Conservation (phyloP, 2,888 invertebrate genomes). For the Cylloceria caligata region DNA sequence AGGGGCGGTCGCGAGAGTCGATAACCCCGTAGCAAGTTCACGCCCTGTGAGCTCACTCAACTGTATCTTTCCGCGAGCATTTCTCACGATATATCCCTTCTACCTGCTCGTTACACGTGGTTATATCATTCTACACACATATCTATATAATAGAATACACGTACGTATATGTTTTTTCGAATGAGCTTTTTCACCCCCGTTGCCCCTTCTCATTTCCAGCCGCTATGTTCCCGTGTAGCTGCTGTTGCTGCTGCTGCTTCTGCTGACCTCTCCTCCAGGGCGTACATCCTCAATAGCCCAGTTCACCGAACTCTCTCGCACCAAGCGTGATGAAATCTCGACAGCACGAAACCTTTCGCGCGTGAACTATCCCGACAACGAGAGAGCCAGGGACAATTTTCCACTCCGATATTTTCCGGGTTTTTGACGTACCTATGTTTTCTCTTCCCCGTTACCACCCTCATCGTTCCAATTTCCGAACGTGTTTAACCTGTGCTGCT, state of each 20-base stretch:
- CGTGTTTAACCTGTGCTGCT: neutral
- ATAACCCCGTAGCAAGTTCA: constrained; percentile 38
- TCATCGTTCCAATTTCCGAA: neutral
- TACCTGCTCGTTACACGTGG: constrained; percentile 53
- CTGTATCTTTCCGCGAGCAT: constrained; percentile 22
- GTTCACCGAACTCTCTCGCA: constrained; percentile 39
- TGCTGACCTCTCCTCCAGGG: constrained; percentile 38
- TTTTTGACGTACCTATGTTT: constrained; percentile 37
- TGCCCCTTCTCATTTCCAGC: constrained; percentile 11
- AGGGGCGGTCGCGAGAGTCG: constrained; percentile 16
- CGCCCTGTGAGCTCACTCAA: constrained; percentile 34
- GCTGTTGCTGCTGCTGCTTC: constrained; percentile 24
- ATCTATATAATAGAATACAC: neutral
- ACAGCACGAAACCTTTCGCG: constrained; percentile 66
- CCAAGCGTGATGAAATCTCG: constrained; percentile 45
- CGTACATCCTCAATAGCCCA: constrained; percentile 20
- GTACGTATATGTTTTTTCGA: constrained; percentile 10
- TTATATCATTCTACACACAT: constrained; percentile 10
- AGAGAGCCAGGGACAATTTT: constrained; percentile 69
- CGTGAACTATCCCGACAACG: constrained; percentile 42
- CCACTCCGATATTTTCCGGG: constrained; percentile 70
- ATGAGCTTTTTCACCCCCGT: constrained; percentile 15
- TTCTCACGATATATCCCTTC: constrained; percentile 38
- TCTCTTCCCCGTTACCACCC: neutral
- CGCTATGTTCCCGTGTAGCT: neutral